Percentiles rank a stretch among this genome's conserved stretches.
phyloP scores from a whole-genome alignment of 2,113 vertebrate species.

The Grus americana region DNA sequence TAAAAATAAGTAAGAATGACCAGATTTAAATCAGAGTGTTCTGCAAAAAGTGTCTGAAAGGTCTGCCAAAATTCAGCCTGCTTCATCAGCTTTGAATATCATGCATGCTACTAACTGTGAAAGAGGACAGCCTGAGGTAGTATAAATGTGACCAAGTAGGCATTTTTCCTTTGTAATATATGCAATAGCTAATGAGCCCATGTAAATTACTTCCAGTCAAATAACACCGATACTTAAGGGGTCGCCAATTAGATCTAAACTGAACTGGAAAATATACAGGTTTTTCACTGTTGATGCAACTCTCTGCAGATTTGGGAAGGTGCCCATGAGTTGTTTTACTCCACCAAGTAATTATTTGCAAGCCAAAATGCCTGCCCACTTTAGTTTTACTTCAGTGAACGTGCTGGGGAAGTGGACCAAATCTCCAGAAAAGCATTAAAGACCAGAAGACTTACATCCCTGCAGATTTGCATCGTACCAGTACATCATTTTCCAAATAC shows the following conservation, averaged over 20 bases:
- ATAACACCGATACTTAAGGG: not conserved
- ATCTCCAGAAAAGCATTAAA: not conserved
- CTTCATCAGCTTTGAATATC: not conserved
- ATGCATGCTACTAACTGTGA: not conserved
- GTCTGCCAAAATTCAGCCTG: not conserved
- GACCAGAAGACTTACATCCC: not conserved
- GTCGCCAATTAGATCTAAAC: not conserved
- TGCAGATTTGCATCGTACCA: not conserved
- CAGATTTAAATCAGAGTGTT: not conserved
- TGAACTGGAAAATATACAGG: not conserved
- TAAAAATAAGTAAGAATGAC: not conserved
- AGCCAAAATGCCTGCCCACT: not conserved
- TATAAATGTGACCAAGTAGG: fast-evolving
- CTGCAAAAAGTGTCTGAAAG: not conserved
- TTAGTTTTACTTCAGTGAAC: not conserved
- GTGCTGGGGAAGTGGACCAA: not conserved
- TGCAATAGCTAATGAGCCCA: not conserved
- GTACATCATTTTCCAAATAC: not conserved
- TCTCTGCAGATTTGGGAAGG: not conserved
- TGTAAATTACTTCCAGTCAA: not conserved
- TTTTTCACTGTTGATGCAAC: not conserved
- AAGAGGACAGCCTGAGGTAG: not conserved
- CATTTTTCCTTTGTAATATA: not conserved
- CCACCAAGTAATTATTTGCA: not conserved
- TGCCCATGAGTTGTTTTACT: not conserved